phyloP scores from a whole-genome alignment of 1,140 invertebrate genomes.

The Diorhabda carinulata region DNA sequence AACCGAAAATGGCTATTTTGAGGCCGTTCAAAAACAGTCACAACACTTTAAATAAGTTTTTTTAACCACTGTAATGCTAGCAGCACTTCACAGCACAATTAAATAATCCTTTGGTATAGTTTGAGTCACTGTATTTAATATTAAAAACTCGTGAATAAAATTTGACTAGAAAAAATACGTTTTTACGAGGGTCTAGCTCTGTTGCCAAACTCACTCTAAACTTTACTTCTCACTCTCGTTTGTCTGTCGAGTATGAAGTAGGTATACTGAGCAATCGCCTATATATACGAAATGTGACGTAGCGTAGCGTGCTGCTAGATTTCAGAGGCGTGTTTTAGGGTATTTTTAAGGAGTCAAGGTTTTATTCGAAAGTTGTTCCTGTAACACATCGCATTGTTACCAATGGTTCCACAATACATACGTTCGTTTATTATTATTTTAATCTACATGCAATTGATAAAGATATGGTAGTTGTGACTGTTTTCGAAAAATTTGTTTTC shows the following conservation, averaged over 20 bases:
- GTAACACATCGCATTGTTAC: background rate
- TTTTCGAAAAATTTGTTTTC: no score
- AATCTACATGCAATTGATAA: no score
- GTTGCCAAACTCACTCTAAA: constrained; percentile 29
- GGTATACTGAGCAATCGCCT: constrained; percentile 16
- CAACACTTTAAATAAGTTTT: background rate
- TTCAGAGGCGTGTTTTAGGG: constrained; percentile 9
- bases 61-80: constrained; percentile 21
- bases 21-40: constrained; percentile 28
- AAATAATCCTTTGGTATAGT: constrained; percentile 26
- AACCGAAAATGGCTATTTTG: constrained; percentile 47
- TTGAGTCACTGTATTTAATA: constrained; percentile 10
- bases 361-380: constrained; percentile 12
- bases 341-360: constrained; percentile 11
- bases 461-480: no score
- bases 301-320: constrained; percentile 11
- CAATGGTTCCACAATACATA: no score
- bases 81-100: constrained; percentile 19
- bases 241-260: constrained; percentile 14
- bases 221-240: background rate
- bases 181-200: constrained; percentile 30
- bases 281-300: constrained; percentile 23
- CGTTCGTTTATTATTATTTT: no score
- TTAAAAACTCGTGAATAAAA: background rate
- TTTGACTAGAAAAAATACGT: constrained; percentile 25